Evolutionary conservation across 2,888 invertebrate genomes (phyloP).

Genomic region (Trissolcus japonicus): DNA sequence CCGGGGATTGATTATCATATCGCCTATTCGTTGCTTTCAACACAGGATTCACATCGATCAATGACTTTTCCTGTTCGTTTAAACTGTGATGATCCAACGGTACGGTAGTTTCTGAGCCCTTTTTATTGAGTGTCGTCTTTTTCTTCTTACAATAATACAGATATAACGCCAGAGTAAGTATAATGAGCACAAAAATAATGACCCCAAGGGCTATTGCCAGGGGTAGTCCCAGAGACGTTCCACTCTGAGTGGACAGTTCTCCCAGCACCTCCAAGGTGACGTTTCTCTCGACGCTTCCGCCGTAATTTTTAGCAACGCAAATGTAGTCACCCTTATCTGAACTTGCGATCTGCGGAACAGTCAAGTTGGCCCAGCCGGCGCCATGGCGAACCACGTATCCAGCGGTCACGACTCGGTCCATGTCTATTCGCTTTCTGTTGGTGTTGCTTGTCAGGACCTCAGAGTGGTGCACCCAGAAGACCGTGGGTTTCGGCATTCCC

Average conservation of each 20-base stretch:
- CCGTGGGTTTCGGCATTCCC: conserved; percentile 87
- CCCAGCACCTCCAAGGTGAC: conserved; percentile 80
- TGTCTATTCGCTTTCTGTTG: conserved; percentile 72
- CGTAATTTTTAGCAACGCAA: conserved; percentile 89
- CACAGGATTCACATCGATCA: conserved; percentile 90
- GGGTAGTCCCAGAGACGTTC: conserved; percentile 74
- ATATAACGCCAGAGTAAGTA: conserved; percentile 78
- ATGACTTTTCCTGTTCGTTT: conserved; percentile 89
- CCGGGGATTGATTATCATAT: conserved; percentile 85
- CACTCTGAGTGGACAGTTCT: conserved; percentile 64
- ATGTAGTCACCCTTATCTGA: conserved; percentile 85
- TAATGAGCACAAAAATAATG: conserved; percentile 77
- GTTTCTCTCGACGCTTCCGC: conserved; percentile 87
- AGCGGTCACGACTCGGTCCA: conserved; percentile 63
- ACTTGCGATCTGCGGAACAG: conserved; percentile 80
- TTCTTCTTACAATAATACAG: conserved; percentile 80
- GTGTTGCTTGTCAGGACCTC: conserved; percentile 64
- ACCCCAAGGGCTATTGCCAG: conserved; percentile 74
- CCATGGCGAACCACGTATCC: conserved; percentile 71
- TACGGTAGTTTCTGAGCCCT: conserved; percentile 79
- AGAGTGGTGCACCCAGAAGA: conserved; percentile 74
- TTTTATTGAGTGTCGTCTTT: conserved; percentile 79
- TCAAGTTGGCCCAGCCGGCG: conserved; percentile 79
- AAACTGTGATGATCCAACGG: conserved; percentile 86
- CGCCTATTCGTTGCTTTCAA: conserved; percentile 88